A percentile compares a stretch with the other conserved stretches of the same genome.
Evolutionary conservation across 2,113 vertebrate species (phyloP).

Genomic region (Melanerpes formicivorus): DNA sequence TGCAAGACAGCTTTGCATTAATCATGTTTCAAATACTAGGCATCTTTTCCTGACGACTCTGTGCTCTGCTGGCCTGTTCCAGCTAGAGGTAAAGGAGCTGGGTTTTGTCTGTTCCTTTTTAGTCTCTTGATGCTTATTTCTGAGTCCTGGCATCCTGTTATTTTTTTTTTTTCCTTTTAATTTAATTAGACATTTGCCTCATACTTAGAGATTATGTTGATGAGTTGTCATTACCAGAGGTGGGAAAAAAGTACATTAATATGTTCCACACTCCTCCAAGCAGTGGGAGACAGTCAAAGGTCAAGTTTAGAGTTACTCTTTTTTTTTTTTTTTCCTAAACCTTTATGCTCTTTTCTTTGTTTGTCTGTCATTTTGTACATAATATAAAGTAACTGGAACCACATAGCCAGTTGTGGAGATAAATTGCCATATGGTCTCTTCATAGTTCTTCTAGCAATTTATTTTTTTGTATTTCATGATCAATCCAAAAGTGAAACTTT

Average conservation of each 20-base stretch:
- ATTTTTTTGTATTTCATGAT: neutral
- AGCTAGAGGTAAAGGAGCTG: neutral
- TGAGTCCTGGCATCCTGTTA: neutral
- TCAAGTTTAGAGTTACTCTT: neutral
- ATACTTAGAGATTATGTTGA: neutral
- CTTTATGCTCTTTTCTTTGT: neutral
- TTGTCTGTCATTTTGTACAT: neutral
- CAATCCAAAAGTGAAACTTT: neutral
- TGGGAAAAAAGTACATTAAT: neutral
- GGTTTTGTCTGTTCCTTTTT: neutral
- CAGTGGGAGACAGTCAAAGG: neutral
- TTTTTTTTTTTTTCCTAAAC: neutral
- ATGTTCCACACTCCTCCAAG: neutral
- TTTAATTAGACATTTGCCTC: neutral
- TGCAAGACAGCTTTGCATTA: neutral
- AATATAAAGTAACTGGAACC: neutral
- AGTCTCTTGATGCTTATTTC: neutral
- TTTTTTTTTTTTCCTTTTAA: neutral
- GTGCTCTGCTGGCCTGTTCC: neutral
- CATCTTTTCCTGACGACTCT: neutral
- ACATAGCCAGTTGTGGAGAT: neutral
- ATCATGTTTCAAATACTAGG: neutral
- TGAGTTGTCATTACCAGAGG: neutral
- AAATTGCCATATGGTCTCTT: neutral
- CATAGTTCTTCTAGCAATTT: neutral